phyloP scores from a whole-genome alignment of 2,888 invertebrate species.

The Lottia scabra region DNA sequence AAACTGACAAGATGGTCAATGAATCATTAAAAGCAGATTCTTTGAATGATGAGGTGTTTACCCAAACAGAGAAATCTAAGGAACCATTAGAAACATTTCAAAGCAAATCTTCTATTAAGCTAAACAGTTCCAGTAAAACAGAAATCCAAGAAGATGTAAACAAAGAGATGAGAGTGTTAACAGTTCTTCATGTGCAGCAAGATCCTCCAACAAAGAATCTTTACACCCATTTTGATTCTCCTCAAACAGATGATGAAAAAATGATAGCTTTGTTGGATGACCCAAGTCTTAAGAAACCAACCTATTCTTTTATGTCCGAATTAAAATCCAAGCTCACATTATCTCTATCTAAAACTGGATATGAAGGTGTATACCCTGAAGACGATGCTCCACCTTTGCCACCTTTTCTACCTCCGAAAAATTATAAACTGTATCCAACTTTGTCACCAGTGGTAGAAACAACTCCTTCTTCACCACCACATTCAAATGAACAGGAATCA shows the following conservation, averaged over 20 bases:
- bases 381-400: conserved; percentile 50
- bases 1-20: conserved; percentile 1
- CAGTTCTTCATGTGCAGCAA: conserved; percentile 50
- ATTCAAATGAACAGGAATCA: conserved; percentile 18
- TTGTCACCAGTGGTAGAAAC: conserved; percentile 52
- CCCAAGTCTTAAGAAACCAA: conserved; percentile 30
- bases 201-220: conserved; percentile 17
- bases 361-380: conserved; percentile 40
- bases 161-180: conserved; percentile 41
- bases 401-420: conserved; percentile 59
- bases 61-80: neutral
- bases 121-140: neutral
- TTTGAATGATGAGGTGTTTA: neutral
- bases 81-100: neutral
- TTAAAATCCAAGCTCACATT: conserved; percentile 40
- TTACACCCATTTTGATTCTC: conserved; percentile 26
- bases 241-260: conserved; percentile 64
- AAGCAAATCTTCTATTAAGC: neutral
- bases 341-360: conserved; percentile 29
- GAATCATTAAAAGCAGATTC: neutral
- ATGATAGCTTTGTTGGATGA: conserved; percentile 49
- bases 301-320: conserved; percentile 29
- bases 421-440: conserved; percentile 44
- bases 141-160: conserved; percentile 16
- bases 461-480: conserved; percentile 7